These are phyloP conservation scores for Forpus xanthops DNA, from an alignment of 2,797 vertebrate species.

Conservation along the genomic window DNA sequence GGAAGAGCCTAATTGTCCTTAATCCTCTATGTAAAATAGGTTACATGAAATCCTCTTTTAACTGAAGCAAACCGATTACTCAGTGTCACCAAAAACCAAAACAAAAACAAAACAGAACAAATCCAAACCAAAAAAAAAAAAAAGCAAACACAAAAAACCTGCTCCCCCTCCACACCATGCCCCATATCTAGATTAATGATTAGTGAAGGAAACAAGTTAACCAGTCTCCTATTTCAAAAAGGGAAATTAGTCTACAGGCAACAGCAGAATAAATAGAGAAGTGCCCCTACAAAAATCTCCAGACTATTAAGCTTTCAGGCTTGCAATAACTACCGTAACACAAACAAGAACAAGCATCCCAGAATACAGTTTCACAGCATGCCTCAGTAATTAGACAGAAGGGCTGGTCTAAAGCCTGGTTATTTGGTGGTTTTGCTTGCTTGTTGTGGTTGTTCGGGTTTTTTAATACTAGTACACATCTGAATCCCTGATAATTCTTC, in stretches of 20 bases:
- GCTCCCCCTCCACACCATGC: background rate
- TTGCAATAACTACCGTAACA: background rate
- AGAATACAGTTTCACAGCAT: background rate
- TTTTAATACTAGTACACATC: background rate
- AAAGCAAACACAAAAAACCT: background rate
- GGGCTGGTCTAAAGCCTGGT: background rate
- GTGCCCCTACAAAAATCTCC: background rate
- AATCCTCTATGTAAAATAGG: slow-evolving; percentile 80
- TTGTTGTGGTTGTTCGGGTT: background rate
- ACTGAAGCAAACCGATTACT: slow-evolving; percentile 67
- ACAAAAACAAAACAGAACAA: too few relatives aligned
- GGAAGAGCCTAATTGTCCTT: slow-evolving; percentile 70
- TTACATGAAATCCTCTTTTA: slow-evolving; percentile 80
- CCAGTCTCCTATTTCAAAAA: background rate
- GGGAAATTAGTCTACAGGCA: background rate
- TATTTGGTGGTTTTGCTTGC: background rate
- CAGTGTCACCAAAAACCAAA: slow-evolving; percentile 31
- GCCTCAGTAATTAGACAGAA: background rate
- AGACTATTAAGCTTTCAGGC: background rate
- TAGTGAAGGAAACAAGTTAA: slow-evolving; percentile 25
- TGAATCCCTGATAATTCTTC: background rate
- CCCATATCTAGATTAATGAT: background rate
- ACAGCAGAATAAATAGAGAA: background rate
- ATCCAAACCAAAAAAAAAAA: too few relatives aligned
- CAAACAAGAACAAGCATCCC: background rate